Percentiles rank a stretch among this genome's conserved stretches.
phyloP scores from a whole-genome alignment of 2,113 vertebrate genomes.

The Acanthisitta chloris region DNA sequence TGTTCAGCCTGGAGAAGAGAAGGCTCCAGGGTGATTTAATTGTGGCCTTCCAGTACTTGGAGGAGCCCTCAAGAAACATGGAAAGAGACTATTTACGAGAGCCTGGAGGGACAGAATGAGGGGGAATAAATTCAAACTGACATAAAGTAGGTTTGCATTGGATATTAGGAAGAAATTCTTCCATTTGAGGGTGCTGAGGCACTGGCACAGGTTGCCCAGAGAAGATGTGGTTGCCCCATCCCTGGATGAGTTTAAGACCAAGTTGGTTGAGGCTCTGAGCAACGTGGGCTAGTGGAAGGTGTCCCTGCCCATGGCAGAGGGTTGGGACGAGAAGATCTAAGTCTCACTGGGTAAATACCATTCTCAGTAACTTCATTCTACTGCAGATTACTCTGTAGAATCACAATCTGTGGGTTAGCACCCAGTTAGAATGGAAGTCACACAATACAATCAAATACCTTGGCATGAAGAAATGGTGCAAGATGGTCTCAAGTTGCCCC shows the following conservation, averaged over 20 bases:
- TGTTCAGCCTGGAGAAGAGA: neutral
- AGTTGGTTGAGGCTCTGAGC: rapidly evolving
- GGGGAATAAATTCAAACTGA: neutral
- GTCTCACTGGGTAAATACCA: neutral
- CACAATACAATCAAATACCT: neutral
- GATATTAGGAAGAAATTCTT: neutral
- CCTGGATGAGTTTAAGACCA: neutral
- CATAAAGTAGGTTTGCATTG: neutral
- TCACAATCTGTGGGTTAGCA: neutral
- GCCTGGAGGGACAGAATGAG: neutral
- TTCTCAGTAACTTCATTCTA: neutral
- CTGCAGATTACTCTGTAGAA: neutral
- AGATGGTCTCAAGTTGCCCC: neutral
- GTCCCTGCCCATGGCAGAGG: neutral
- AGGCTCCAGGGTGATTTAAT: neutral
- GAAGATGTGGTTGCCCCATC: neutral
- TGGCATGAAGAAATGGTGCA: neutral
- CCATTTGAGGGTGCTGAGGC: neutral
- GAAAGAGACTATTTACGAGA: neutral
- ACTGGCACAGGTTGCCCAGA: rapidly evolving
- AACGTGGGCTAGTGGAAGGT: neutral
- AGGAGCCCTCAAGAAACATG: neutral
- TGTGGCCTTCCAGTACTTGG: neutral
- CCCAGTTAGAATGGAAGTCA: neutral
- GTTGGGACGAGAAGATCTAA: neutral